Percentiles rank a stretch among this genome's conserved stretches.
phyloP scores from a whole-genome alignment of 2,797 vertebrate species.

The Anguilla pacifica region DNA sequence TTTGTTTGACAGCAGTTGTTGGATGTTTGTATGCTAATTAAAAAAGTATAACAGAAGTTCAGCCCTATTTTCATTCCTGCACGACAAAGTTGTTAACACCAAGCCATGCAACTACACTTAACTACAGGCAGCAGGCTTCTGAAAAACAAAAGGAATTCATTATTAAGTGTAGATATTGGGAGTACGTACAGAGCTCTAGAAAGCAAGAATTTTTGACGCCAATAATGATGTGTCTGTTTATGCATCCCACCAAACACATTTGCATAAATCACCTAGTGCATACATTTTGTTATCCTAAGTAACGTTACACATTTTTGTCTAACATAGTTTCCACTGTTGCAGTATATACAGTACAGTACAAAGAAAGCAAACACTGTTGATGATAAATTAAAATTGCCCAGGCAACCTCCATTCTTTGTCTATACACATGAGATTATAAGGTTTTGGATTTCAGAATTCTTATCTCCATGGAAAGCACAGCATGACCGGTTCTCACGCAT shows the following conservation, averaged over 20 bases:
- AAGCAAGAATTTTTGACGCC: slow-evolving; percentile 48
- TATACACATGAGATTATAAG: neutral
- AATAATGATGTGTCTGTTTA: slow-evolving; percentile 55
- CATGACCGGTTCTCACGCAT: slow-evolving; percentile 51
- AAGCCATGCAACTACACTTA: neutral
- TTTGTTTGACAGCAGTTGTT: slow-evolving; percentile 18
- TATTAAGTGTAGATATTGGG: slow-evolving; percentile 26
- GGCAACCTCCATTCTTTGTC: slow-evolving; percentile 7
- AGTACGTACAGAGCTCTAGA: neutral
- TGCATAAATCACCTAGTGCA: slow-evolving; percentile 10
- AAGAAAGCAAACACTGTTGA: neutral
- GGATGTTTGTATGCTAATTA: neutral
- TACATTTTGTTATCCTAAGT: slow-evolving; percentile 12
- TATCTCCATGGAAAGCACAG: neutral
- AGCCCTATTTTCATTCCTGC: neutral
- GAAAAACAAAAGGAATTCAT: slow-evolving; percentile 51
- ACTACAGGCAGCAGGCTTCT: slow-evolving; percentile 6
- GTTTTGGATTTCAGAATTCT: neutral
- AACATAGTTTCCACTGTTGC: neutral
- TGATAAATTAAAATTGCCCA: slow-evolving; percentile 26
- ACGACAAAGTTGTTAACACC: slow-evolving; percentile 12
- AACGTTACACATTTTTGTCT: slow-evolving; percentile 4
- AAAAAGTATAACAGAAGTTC: neutral
- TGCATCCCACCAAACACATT: neutral
- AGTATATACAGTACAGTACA: neutral